Conservation (phyloP, 2,113 vertebrate species). For the Cyprinodon tularosa region DNA sequence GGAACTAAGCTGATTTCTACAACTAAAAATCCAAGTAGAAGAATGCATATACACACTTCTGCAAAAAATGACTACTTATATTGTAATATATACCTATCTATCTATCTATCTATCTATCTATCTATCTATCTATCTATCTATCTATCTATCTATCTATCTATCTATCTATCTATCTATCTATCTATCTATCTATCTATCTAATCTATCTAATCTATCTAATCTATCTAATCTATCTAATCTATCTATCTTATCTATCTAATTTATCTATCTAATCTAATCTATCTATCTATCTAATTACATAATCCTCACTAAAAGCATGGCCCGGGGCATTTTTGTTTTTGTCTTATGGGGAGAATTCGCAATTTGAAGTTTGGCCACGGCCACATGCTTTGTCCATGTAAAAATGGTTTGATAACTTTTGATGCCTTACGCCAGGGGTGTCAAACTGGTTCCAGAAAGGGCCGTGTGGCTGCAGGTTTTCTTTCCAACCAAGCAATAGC, state of each 20-base stretch:
- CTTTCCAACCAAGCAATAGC: too few species aligned
- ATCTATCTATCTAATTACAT: constrained; percentile 27
- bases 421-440: too few species aligned
- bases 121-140: constrained; percentile 11
- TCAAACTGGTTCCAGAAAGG: too few species aligned
- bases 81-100: background rate
- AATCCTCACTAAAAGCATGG: too few species aligned
- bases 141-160: background rate
- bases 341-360: too few species aligned
- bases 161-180: constrained; percentile 20
- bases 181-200: constrained; percentile 21
- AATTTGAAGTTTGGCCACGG: too few species aligned
- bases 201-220: background rate
- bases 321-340: too few species aligned
- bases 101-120: too few species aligned
- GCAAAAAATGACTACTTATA: constrained; percentile 7
- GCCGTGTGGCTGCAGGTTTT: too few species aligned
- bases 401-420: too few species aligned
- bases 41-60: background rate
- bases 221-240: constrained; percentile 41
- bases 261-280: constrained; percentile 23
- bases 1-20: constrained; percentile 21
- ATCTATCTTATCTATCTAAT: constrained; percentile 43
- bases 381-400: too few species aligned
- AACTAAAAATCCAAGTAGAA: background rate